These are phyloP conservation scores for Echinops telfairi DNA, from an alignment of 2,113 vertebrate species.

Conservation along the genomic window DNA sequence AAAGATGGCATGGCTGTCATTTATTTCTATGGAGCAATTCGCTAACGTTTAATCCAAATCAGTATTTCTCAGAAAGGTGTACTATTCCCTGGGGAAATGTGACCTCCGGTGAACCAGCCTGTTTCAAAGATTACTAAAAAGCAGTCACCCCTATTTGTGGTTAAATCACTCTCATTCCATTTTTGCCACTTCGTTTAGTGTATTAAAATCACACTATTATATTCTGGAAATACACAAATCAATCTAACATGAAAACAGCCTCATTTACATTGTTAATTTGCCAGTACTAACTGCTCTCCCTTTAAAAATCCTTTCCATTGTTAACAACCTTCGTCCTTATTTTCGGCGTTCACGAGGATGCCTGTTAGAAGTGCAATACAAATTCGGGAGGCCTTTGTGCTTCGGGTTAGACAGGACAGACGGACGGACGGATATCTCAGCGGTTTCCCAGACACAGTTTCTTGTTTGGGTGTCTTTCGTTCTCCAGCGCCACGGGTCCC, in stretches of 20 bases:
- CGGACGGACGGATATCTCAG: no score
- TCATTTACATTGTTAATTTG: conserved; percentile 43
- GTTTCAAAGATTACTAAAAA: conserved; percentile 55
- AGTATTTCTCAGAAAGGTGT: conserved; percentile 40
- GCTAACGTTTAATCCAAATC: conserved; percentile 26
- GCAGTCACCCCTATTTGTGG: neutral
- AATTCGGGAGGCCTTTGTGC: conserved; percentile 50
- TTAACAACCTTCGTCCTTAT: conserved; percentile 81
- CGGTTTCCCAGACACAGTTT: conserved; percentile 85
- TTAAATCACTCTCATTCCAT: conserved; percentile 42
- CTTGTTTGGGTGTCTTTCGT: conserved; percentile 86
- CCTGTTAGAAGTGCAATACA: conserved; percentile 76
- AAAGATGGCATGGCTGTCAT: conserved; percentile 33
- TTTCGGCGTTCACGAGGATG: conserved; percentile 80
- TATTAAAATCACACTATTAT: conserved; percentile 37
- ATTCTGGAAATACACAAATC: conserved; percentile 76
- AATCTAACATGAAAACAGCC: conserved; percentile 69
- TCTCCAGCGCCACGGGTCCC: conserved; percentile 75
- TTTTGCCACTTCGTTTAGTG: conserved; percentile 22
- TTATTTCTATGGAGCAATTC: conserved; percentile 45
- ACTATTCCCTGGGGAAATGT: no score
- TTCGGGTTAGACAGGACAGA: conserved; percentile 52
- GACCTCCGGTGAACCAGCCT: no score
- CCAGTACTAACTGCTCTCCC: conserved; percentile 77
- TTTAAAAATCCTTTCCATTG: conserved; percentile 78